phyloP scores from a whole-genome alignment of 1,140 invertebrate species.

The Gonatopus flavifemur region DNA sequence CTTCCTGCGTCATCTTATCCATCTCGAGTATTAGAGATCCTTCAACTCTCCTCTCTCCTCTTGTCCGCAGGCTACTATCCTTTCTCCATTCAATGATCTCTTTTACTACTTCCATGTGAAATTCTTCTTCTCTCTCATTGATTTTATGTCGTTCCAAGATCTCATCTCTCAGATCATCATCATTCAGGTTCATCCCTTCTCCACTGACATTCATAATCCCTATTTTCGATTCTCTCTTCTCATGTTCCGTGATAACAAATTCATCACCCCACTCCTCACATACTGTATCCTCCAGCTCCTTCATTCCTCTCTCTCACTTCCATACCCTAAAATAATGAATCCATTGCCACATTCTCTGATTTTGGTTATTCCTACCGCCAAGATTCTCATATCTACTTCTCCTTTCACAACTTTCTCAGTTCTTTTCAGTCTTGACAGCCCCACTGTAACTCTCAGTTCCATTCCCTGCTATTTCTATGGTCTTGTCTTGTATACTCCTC shows the following conservation, averaged over 20 bases:
- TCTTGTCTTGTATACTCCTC: conserved; percentile 8
- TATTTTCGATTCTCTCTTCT: conserved; percentile 8
- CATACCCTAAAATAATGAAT: conserved; percentile 14
- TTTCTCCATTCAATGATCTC: too few species aligned
- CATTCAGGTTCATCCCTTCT: conserved; percentile 10
- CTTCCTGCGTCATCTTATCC: conserved; percentile 6
- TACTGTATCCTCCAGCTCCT: neutral
- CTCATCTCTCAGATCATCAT: neutral
- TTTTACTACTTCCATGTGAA: too few species aligned
- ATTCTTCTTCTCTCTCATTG: too few species aligned
- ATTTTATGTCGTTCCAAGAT: neutral
- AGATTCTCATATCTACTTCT: conserved; percentile 14
- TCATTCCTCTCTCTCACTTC: conserved; percentile 1
- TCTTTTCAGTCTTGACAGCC: neutral
- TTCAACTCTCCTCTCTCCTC: neutral
- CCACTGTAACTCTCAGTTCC: conserved; percentile 18
- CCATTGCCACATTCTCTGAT: conserved; percentile 15
- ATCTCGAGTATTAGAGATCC: conserved; percentile 4
- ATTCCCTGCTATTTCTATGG: neutral
- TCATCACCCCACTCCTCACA: neutral
- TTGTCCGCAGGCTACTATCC: too few species aligned
- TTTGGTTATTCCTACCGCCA: conserved; percentile 17
- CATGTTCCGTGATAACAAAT: neutral
- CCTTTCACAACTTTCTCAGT: conserved; percentile 13
- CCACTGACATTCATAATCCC: conserved; percentile 7